phyloP scores from a whole-genome alignment of 1,140 invertebrate genomes.

The Cotesia typhae region DNA sequence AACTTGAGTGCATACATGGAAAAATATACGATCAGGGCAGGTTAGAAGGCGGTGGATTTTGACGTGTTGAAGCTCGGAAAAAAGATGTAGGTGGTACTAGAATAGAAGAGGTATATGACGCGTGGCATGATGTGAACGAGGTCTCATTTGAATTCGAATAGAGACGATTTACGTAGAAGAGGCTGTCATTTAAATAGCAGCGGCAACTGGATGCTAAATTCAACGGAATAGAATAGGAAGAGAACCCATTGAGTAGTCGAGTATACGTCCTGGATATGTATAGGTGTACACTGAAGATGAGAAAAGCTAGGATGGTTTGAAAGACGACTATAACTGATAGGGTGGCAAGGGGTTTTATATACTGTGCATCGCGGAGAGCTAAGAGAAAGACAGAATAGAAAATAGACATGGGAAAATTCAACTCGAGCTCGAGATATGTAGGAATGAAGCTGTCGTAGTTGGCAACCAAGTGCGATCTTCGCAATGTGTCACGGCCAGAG shows the following conservation, averaged over 20 bases:
- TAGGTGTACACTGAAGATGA: too few species aligned
- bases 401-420: background rate
- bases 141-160: conserved; percentile 46
- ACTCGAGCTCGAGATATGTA: background rate
- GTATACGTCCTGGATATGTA: too few species aligned
- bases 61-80: conserved; percentile 1
- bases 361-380: too few species aligned
- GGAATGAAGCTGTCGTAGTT: conserved; percentile 15
- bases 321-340: too few species aligned
- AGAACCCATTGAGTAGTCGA: conserved; percentile 1
- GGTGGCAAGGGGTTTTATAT: too few species aligned
- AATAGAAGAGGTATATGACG: conserved; percentile 33
- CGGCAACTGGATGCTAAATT: background rate
- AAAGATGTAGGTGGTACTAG: conserved; percentile 19
- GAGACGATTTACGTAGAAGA: conserved; percentile 43
- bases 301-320: too few species aligned
- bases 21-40: too few species aligned
- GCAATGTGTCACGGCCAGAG: conserved; percentile 43
- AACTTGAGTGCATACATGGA: too few species aligned
- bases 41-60: background rate
- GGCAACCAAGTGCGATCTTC: conserved; percentile 36
- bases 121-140: conserved; percentile 39
- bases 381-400: background rate
- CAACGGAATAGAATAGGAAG: background rate
- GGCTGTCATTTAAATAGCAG: conserved; percentile 43